These are phyloP conservation scores for Pangasius krempfi DNA, from an alignment of 2,797 vertebrate species.

Conservation along the genomic window DNA sequence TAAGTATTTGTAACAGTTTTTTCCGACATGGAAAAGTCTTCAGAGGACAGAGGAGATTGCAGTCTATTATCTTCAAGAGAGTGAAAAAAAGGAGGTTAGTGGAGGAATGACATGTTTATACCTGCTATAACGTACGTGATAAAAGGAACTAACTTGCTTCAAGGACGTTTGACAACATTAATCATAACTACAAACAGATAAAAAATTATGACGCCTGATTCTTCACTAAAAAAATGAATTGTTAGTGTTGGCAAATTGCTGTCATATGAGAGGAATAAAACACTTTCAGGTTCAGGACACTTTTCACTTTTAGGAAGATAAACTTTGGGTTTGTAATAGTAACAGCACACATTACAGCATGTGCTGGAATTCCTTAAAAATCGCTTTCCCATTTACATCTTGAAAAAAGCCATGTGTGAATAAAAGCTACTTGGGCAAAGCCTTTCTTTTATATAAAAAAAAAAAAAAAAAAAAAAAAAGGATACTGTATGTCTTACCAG, in stretches of 20 bases:
- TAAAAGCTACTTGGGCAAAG: neutral
- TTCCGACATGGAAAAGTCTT: neutral
- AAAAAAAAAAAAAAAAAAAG: neutral
- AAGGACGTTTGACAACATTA: neutral
- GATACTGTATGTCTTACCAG: slow-evolving; percentile 59
- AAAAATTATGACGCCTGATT: neutral
- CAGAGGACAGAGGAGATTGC: neutral
- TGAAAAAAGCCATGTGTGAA: neutral
- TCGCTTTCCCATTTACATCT: neutral
- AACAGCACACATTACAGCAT: neutral
- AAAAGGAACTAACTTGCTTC: neutral
- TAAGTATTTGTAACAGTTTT: neutral
- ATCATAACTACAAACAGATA: neutral
- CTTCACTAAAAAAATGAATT: neutral
- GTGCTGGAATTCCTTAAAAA: neutral
- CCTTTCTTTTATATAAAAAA: no score
- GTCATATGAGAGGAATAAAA: neutral
- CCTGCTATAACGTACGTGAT: neutral
- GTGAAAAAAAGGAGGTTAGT: neutral
- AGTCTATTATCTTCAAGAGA: neutral
- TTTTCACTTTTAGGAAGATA: neutral
- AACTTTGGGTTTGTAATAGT: neutral
- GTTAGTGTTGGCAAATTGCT: neutral
- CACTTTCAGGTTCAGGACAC: no score
- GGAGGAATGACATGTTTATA: neutral